Evolutionary conservation across 2,113 vertebrate species (phyloP).

Genomic region (Taurulus bubalis): DNA sequence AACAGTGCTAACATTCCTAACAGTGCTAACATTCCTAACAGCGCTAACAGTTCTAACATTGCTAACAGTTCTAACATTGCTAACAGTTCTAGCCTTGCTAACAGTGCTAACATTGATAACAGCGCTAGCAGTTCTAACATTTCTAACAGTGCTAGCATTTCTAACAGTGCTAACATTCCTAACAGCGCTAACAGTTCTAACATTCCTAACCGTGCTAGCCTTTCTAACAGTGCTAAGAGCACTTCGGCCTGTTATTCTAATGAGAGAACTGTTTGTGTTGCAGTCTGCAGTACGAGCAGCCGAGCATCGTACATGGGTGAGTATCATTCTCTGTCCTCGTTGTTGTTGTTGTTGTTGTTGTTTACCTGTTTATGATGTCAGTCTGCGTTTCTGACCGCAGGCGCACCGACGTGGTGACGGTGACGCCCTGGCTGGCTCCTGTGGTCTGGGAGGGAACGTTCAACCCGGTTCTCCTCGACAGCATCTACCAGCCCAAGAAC

Average conservation of each 20-base stretch:
- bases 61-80: too few species aligned
- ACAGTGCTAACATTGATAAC: too few species aligned
- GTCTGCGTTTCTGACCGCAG: slow-evolving; percentile 13
- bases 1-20: too few species aligned
- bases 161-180: too few species aligned
- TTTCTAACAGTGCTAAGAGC: background rate
- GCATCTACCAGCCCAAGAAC: slow-evolving; percentile 71
- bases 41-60: too few species aligned
- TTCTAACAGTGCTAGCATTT: too few species aligned
- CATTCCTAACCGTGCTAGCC: too few species aligned
- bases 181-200: background rate
- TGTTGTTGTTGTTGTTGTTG: background rate
- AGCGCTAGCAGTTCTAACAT: too few species aligned
- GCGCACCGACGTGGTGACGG: slow-evolving; percentile 78
- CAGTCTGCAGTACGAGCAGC: slow-evolving; percentile 61
- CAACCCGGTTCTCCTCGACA: slow-evolving; percentile 66
- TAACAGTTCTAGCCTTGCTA: too few species aligned
- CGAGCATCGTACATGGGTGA: slow-evolving; percentile 53
- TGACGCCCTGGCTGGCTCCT: slow-evolving; percentile 85
- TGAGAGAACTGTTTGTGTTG: slow-evolving; percentile 33
- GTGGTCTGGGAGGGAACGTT: slow-evolving; percentile 86
- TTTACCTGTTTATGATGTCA: background rate
- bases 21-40: too few species aligned
- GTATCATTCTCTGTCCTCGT: background rate
- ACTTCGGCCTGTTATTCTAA: background rate